Conservation (phyloP, 2,113 vertebrate species). For the Myotis davidii region DNA sequence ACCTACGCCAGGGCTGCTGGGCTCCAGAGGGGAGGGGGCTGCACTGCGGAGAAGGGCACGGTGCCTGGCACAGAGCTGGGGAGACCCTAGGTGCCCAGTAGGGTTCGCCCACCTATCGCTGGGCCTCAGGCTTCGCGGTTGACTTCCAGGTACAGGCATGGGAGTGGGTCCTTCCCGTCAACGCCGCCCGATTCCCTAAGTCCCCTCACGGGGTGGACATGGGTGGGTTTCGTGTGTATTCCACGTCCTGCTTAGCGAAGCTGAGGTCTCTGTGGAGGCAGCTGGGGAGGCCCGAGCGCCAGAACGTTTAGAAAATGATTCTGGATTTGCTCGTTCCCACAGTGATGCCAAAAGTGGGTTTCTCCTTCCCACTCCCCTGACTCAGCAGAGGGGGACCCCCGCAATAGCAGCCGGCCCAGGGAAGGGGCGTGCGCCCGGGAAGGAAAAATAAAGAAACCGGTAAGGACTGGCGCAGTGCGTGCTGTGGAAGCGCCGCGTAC, state of each 20-base stretch:
- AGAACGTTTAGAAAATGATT: conserved; percentile 13
- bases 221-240: no score
- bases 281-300: neutral
- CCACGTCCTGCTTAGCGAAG: neutral
- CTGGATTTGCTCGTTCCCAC: conserved; percentile 17
- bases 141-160: neutral
- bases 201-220: no score
- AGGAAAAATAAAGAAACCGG: conserved; percentile 74
- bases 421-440: neutral
- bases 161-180: neutral
- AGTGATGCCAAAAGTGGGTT: neutral
- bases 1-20: neutral
- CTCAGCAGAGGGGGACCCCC: conserved; percentile 4
- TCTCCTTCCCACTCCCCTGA: conserved; percentile 11
- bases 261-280: neutral
- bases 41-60: neutral
- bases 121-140: neutral
- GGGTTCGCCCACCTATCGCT: no score
- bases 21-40: fast-evolving
- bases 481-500: conserved; percentile 82
- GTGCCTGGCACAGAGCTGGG: neutral
- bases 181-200: neutral
- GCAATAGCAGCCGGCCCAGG: neutral
- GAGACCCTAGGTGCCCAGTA: neutral
- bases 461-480: conserved; percentile 69